A percentile compares a stretch with the other conserved stretches of the same genome.
phyloP scores from a whole-genome alignment of 2,888 invertebrate species.

The Phytoseiulus persimilis region DNA sequence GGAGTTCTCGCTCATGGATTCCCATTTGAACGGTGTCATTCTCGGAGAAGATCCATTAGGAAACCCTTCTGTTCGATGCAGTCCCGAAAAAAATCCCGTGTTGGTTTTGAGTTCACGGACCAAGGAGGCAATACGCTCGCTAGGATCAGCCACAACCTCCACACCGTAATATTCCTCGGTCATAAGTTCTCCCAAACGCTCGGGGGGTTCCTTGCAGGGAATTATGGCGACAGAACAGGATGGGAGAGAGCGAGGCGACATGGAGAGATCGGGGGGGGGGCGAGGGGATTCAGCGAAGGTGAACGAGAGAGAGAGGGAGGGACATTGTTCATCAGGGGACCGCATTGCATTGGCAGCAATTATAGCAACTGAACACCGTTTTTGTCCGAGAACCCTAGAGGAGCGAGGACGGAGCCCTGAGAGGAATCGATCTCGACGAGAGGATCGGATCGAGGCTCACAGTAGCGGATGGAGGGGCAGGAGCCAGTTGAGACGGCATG shows the following conservation, averaged over 20 bases:
- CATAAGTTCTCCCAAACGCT: not conserved
- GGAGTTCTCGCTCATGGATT: too few species aligned
- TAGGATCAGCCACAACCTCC: not conserved
- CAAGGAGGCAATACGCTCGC: not conserved
- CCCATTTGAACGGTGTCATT: too few species aligned
- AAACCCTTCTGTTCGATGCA: too few species aligned
- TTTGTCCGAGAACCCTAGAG: not conserved
- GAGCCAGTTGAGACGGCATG: not conserved
- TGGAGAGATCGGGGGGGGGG: not conserved
- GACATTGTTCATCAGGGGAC: not conserved
- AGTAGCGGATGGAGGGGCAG: not conserved
- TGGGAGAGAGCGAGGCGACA: not conserved
- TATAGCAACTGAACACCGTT: not conserved
- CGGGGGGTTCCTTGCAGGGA: not conserved
- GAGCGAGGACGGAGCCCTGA: not conserved
- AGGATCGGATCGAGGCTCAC: not conserved
- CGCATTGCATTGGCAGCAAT: constrained; percentile 5
- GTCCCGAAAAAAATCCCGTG: too few species aligned
- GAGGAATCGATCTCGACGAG: not conserved
- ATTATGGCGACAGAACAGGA: not conserved
- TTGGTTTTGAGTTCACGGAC: too few species aligned
- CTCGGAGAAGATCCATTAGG: too few species aligned
- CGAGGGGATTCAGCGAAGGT: not conserved
- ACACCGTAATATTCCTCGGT: not conserved
- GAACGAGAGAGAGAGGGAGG: too few species aligned